Base-by-base conservation (phyloP, 2,113 vertebrate genomes). In the Lophius piscatorius region DNA sequence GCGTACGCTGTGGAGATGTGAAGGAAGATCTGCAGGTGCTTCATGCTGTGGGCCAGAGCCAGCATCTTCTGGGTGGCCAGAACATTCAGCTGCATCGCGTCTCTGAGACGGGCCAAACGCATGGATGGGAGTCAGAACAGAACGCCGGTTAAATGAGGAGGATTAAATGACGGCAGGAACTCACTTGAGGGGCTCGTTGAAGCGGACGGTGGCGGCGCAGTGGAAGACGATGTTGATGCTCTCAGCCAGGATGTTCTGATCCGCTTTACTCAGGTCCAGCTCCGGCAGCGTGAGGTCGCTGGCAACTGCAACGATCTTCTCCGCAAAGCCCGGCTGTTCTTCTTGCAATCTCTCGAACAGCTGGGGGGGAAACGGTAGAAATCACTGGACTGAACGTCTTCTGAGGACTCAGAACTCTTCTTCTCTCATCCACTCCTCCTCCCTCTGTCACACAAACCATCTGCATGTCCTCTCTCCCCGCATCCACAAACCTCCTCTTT, bases 1-100 rank as follows among this genome's bases (percentile, higher is more conserved):
- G 97, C 96, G 18, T 95, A 98, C 8, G 97, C 97, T 1, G 97
- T 99, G n/a, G 96, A 98, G 56, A 98, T 75, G 4, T 99, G 96
- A 74, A 95, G 81, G 76, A 98, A 98, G 45, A 98, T 89, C 81
- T 98, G 95, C 74, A 99, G 89, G 42, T 95, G 90, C 82, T 95
- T 95, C 91, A 99, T 98, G 36, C 40, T 89, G 66, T 92, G 94
- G 24, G 94, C 97, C 77, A 99, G 84, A 2, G 88, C 77, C 58
- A 99, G 63, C 78, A 99, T 93, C 82, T 96, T 93, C 56, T 92
- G 94, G 0, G 96, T 97, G 71, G 96, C 96, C 73, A 95, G 88
- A 50, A 99, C 96, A 5, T 99, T 99, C 81, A 98, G 87, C 86
- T 95, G 94, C 90, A 99, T 91, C 5, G 97, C 95, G 83, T 97